Evolutionary conservation across 2,797 vertebrate genomes (phyloP).

Genomic region (Aulostomus chinensis): DNA sequence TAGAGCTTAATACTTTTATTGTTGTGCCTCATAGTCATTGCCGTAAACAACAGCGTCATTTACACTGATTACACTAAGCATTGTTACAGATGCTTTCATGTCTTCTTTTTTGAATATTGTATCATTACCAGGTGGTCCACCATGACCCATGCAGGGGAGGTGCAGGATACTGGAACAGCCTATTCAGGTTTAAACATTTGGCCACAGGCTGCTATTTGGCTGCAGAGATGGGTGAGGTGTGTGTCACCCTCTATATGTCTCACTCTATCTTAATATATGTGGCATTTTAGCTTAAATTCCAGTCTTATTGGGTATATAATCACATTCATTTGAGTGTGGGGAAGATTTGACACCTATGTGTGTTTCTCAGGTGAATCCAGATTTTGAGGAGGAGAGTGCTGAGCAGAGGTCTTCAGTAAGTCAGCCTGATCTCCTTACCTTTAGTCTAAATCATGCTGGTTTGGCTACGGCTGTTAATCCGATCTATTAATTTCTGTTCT

Average conservation of each 20-base stretch:
- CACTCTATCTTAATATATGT: neutral
- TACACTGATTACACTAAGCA: no score
- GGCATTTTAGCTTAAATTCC: no score
- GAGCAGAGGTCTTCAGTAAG: conserved; percentile 81
- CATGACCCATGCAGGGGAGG: conserved; percentile 96
- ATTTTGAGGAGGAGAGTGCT: conserved; percentile 81
- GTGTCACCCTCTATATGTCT: conserved; percentile 19
- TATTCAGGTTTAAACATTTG: conserved; percentile 98
- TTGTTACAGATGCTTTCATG: neutral
- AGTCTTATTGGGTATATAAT: neutral
- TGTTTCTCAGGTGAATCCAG: conserved; percentile 76
- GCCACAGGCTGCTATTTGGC: conserved; percentile 97
- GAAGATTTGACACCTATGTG: conserved; percentile 11
- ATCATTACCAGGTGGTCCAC: conserved; percentile 88
- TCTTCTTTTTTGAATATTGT: neutral
- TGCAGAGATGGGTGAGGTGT: conserved; percentile 88
- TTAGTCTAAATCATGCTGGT: conserved; percentile 10
- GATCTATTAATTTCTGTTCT: conserved; percentile 30
- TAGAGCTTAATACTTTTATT: no score
- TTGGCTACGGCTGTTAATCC: conserved; percentile 14
- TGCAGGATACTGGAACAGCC: conserved; percentile 98
- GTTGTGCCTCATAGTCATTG: no score
- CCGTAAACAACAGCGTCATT: no score
- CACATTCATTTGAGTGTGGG: neutral
- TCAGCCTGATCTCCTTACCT: conserved; percentile 5